Conservation (phyloP, 2,797 vertebrate species). For the Austrolebias charrua region DNA sequence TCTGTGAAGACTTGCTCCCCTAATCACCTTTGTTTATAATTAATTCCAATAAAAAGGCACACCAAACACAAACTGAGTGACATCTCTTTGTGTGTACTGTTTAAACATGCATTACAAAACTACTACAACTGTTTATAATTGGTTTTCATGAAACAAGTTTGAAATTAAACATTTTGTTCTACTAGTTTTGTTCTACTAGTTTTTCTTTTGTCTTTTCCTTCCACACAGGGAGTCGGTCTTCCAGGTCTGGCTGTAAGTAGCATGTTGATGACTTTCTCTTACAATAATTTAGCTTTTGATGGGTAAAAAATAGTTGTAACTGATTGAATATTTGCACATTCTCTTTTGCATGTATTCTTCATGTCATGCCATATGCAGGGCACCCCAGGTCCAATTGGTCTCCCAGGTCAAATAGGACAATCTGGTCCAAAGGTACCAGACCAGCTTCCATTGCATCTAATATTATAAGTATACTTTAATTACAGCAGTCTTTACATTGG, state of each 20-base stretch:
- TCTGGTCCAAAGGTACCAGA: constrained; percentile 84
- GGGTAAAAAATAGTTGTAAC: constrained; percentile 6
- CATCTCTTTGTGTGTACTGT: constrained; percentile 31
- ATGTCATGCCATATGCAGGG: constrained; percentile 75
- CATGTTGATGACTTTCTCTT: constrained; percentile 17
- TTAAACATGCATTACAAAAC: constrained; percentile 38
- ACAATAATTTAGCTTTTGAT: constrained; percentile 19
- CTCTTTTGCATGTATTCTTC: constrained; percentile 11
- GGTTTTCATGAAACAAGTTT: constrained; percentile 42
- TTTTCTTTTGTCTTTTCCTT: constrained; percentile 36
- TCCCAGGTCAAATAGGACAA: constrained; percentile 90
- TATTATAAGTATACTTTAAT: background rate
- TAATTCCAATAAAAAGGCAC: constrained; percentile 49
- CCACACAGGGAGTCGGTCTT: constrained; percentile 86
- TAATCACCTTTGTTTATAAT: constrained; percentile 61
- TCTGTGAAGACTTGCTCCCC: constrained; percentile 49
- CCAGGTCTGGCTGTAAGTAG: constrained; percentile 91
- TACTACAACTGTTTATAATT: constrained; percentile 45
- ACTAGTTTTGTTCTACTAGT: constrained; percentile 40
- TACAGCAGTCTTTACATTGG: background rate
- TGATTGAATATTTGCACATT: constrained; percentile 8
- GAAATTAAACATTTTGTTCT: constrained; percentile 42
- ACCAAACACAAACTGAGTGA: constrained; percentile 49
- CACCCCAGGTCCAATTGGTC: constrained; percentile 86
- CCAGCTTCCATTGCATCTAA: too few species aligned